phyloP scores from a whole-genome alignment of 2,113 vertebrate species.

The Melanerpes formicivorus region DNA sequence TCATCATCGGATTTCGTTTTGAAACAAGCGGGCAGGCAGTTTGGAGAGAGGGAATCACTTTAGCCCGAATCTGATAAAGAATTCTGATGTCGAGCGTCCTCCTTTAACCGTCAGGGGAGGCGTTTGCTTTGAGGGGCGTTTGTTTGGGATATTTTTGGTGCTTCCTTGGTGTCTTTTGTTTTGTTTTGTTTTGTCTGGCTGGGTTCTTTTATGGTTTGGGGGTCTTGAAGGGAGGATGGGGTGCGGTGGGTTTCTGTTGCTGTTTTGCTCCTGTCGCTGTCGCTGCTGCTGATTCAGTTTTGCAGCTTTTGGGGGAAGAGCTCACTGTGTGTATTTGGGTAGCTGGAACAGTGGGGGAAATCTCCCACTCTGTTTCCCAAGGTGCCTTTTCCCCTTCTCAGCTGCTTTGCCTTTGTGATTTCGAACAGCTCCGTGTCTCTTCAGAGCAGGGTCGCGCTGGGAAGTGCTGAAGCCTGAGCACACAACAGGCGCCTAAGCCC shows the following conservation, averaged over 20 bases:
- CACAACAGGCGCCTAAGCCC: background rate
- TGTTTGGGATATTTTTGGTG: background rate
- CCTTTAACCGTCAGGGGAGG: background rate
- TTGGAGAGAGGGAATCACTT: background rate
- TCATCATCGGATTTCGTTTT: background rate
- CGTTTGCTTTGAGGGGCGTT: background rate
- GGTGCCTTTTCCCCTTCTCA: background rate
- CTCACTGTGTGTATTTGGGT: background rate
- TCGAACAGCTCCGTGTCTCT: background rate
- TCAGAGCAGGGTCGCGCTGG: background rate
- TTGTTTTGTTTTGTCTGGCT: background rate
- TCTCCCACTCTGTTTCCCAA: background rate
- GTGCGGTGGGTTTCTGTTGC: background rate
- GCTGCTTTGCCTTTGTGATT: background rate
- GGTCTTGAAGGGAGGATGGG: too few species aligned
- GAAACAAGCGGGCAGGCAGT: background rate
- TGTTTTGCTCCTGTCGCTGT: background rate
- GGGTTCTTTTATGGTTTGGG: fast-evolving
- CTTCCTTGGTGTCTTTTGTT: too few species aligned
- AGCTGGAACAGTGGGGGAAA: background rate
- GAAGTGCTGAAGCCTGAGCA: background rate
- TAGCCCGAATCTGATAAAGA: background rate
- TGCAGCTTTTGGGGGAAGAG: background rate
- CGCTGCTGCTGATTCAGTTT: background rate
- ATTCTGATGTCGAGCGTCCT: background rate